phyloP scores from a whole-genome alignment of 2,113 vertebrate species.

The Corydoras sp. region DNA sequence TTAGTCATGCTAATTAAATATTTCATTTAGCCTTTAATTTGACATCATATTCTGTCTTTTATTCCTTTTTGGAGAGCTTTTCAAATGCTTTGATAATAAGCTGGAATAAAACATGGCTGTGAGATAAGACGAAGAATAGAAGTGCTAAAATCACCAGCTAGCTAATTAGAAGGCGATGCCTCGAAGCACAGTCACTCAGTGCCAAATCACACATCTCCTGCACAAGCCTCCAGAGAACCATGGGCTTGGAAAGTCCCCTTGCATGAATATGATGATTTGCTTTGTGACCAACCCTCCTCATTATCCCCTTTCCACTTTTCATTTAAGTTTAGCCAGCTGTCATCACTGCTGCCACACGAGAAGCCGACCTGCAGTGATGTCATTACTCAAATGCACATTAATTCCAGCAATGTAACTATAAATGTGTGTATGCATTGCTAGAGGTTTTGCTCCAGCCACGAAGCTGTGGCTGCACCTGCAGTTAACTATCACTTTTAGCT shows the following conservation, averaged over 20 bases:
- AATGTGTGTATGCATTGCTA: too few relatives aligned
- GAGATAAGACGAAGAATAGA: conserved; percentile 28
- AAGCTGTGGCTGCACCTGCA: too few relatives aligned
- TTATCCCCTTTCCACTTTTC: conserved; percentile 28
- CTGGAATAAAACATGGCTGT: conserved; percentile 36
- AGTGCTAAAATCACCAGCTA: conserved; percentile 38
- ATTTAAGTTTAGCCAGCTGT: conserved; percentile 36
- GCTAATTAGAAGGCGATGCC: conserved; percentile 41
- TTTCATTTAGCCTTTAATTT: conserved; percentile 11
- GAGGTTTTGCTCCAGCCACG: too few relatives aligned
- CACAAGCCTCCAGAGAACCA: conserved; percentile 26
- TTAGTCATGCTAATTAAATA: conserved; percentile 13
- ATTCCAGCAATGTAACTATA: too few relatives aligned
- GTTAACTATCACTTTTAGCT: too few relatives aligned
- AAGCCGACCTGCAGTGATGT: conserved; percentile 19
- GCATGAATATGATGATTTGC: conserved; percentile 37
- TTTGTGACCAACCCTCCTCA: conserved; percentile 17
- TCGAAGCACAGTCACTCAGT: conserved; percentile 21
- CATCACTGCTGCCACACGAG: conserved; percentile 23
- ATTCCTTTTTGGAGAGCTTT: conserved; percentile 3
- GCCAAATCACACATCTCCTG: conserved; percentile 35
- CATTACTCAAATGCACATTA: conserved; percentile 3
- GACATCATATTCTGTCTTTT: conserved; percentile 16
- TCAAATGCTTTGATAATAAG: conserved; percentile 31
- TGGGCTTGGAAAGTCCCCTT: conserved; percentile 31